phyloP scores from a whole-genome alignment of 2,113 vertebrate genomes.

The Nansenia antarctica region DNA sequence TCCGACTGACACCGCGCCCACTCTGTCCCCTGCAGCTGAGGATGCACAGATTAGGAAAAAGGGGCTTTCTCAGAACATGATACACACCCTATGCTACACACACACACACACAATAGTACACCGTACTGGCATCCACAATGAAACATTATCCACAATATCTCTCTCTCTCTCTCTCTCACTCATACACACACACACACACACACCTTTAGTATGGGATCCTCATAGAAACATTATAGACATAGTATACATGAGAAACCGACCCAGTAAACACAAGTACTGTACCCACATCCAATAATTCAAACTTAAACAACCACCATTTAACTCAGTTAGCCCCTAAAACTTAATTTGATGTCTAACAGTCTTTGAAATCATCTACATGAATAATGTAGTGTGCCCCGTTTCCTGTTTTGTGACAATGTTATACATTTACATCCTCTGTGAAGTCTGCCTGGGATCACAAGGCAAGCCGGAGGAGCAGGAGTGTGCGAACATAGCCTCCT shows the following conservation, averaged over 20 bases:
- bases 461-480: not conserved
- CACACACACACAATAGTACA: not conserved
- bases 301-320: too few species aligned
- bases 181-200: not conserved
- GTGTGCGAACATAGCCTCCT: not conserved
- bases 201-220: constrained; percentile 14
- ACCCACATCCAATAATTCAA: too few species aligned
- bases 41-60: not conserved
- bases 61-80: not conserved
- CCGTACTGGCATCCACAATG: not conserved
- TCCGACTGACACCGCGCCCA: constrained; percentile 31
- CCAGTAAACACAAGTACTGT: too few species aligned
- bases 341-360: constrained; percentile 12
- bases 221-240: too few species aligned
- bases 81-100: not conserved
- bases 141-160: not conserved
- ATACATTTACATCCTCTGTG: constrained; percentile 10
- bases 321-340: not conserved
- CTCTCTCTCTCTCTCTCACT: not conserved
- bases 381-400: constrained; percentile 13
- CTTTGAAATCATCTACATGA: constrained; percentile 11
- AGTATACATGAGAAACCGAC: too few species aligned
- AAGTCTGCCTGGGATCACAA: not conserved
- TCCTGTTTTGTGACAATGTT: constrained; percentile 7
- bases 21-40: constrained; percentile 22